Percentiles rank a stretch among this genome's conserved stretches.
These are phyloP conservation scores for Tragopan temminckii DNA, from an alignment of 2,797 vertebrate genomes.

Conservation along the genomic window DNA sequence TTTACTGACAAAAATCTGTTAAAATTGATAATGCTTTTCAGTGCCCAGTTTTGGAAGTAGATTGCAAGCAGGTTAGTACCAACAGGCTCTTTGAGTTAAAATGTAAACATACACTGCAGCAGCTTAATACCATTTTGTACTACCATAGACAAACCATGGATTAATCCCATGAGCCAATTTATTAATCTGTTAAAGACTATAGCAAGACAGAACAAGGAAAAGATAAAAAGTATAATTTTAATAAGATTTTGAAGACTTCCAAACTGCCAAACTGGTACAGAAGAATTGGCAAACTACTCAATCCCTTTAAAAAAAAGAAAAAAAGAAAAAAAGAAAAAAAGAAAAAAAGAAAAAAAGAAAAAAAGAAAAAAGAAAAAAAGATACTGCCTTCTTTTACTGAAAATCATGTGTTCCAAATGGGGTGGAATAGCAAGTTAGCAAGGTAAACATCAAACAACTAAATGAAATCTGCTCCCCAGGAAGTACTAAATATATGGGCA, in stretches of 20 bases:
- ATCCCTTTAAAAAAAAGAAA: not conserved
- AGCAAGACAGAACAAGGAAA: conserved; percentile 14
- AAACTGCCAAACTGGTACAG: not conserved
- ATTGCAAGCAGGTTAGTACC: conserved; percentile 37
- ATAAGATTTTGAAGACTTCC: conserved; percentile 24
- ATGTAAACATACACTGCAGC: conserved; percentile 19
- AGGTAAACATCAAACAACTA: not conserved
- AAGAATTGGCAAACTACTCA: not conserved
- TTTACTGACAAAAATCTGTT: conserved; percentile 67
- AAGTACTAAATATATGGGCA: not conserved
- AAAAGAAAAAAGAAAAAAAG: not conserved
- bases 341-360: no score
- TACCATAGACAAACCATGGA: conserved; percentile 56
- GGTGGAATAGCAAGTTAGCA: not conserved
- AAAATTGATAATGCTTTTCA: conserved; percentile 46
- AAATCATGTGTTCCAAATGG: not conserved
- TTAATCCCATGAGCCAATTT: conserved; percentile 63
- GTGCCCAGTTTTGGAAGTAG: conserved; percentile 35
- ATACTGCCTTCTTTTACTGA: not conserved
- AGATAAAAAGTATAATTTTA: not conserved
- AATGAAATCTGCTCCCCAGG: not conserved
- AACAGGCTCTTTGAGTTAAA: conserved; percentile 49
- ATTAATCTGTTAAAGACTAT: conserved; percentile 41
- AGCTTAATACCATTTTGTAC: conserved; percentile 56
- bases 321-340: not conserved